Evolutionary conservation across 64 coral and sea anemone genomes (phyloP).

Genomic region (Actinia equina): DNA sequence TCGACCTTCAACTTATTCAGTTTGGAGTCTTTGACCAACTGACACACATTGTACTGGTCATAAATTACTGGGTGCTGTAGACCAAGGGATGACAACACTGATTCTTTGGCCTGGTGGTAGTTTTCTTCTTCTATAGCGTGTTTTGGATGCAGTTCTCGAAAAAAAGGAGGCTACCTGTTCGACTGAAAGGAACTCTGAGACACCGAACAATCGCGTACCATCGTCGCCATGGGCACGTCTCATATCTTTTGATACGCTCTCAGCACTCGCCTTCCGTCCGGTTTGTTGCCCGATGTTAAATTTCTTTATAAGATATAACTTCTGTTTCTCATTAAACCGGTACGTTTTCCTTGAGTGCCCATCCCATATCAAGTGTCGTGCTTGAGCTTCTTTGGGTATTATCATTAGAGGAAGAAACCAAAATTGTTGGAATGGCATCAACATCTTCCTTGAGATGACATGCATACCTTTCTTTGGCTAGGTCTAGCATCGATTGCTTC

Average conservation of each 20-base stretch:
- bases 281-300: constrained; percentile 48
- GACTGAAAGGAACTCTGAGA: constrained; percentile 36
- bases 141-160: constrained; percentile 33
- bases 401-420: neutral
- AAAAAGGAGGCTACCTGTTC: constrained; percentile 60
- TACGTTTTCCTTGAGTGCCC: constrained; percentile 55
- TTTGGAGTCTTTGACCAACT: constrained; percentile 14
- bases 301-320: constrained; percentile 21
- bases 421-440: constrained; percentile 22
- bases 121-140: constrained; percentile 33
- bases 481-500: constrained; percentile 32
- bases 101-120: constrained; percentile 23
- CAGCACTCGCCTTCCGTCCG: constrained; percentile 40
- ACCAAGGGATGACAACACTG: constrained; percentile 5
- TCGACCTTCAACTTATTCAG: constrained; percentile 21
- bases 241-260: constrained; percentile 24
- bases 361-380: constrained; percentile 18
- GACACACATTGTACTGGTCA: constrained; percentile 48
- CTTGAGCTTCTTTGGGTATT: neutral
- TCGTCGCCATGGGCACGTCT: too few species aligned
- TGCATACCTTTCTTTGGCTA: constrained; percentile 25
- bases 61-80: constrained; percentile 37
- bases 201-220: too few species aligned
- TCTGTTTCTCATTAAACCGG: constrained; percentile 49
- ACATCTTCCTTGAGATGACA: constrained; percentile 43